phyloP scores from a whole-genome alignment of 23 tunicate species.

The Clavelina lepadiformis region DNA sequence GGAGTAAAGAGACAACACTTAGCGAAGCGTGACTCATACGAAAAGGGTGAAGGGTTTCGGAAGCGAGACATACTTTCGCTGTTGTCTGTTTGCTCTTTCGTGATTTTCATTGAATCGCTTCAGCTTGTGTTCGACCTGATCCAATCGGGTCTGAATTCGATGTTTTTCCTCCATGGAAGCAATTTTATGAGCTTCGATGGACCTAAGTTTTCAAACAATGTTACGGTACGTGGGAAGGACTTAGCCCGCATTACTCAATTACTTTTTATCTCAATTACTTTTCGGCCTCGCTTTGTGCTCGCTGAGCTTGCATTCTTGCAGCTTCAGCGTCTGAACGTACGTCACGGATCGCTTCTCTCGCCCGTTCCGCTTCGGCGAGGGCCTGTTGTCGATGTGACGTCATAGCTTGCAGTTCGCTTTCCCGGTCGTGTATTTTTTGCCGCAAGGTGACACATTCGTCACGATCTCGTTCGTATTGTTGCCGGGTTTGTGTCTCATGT shows the following conservation, averaged over 20 bases:
- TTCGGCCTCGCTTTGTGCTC: slow-evolving; percentile 48
- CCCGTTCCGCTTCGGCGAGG: slow-evolving; percentile 39
- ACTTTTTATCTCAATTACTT: slow-evolving; percentile 3
- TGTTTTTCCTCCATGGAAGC: slow-evolving; percentile 79
- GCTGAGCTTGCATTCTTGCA: slow-evolving; percentile 43
- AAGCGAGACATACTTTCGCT: slow-evolving; percentile 47
- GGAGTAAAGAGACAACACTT: too few species aligned
- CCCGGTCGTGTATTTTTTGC: slow-evolving; percentile 38
- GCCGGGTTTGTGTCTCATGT: slow-evolving; percentile 15
- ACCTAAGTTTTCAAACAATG: not conserved
- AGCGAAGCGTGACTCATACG: too few species aligned
- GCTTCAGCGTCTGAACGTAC: slow-evolving; percentile 40
- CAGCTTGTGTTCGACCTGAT: slow-evolving; percentile 53
- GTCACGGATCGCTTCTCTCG: slow-evolving; percentile 41
- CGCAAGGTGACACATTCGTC: slow-evolving; percentile 39
- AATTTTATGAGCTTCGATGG: slow-evolving; percentile 41
- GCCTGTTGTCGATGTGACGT: slow-evolving; percentile 42
- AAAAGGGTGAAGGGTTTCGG: not conserved
- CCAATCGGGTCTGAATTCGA: slow-evolving; percentile 48
- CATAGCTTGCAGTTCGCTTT: slow-evolving; percentile 50
- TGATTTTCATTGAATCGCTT: slow-evolving; percentile 5
- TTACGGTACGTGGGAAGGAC: not conserved
- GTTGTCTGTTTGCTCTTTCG: slow-evolving; percentile 44
- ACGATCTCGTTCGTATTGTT: slow-evolving; percentile 37
- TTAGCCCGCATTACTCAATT: not conserved